phyloP scores from a whole-genome alignment of 2,888 invertebrate species.

The Aquatica leii region DNA sequence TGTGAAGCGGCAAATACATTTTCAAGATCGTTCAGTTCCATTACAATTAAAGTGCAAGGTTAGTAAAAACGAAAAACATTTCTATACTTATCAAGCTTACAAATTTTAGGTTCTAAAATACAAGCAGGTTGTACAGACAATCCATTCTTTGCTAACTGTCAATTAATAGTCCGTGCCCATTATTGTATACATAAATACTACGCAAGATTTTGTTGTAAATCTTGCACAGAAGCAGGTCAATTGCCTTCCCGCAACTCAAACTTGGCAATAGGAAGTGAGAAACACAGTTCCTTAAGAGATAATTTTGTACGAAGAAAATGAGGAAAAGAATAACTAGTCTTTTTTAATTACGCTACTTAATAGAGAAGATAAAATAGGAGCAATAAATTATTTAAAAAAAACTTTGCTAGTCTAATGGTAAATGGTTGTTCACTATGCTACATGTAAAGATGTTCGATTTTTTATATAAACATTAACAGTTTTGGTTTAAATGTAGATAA shows the following conservation, averaged over 20 bases:
- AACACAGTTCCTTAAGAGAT: conserved; percentile 47
- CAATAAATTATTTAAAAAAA: conserved; percentile 15
- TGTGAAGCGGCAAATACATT: conserved; percentile 84
- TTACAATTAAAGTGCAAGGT: conserved; percentile 81
- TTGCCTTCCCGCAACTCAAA: conserved; percentile 65
- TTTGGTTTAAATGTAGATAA: conserved; percentile 27
- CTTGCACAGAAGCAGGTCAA: conserved; percentile 88
- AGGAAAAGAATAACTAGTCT: conserved; percentile 26
- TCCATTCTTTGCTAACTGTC: conserved; percentile 88
- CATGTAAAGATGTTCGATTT: conserved; percentile 9
- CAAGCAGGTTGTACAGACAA: conserved; percentile 87
- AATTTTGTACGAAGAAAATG: conserved; percentile 45
- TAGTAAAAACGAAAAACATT: conserved; percentile 32
- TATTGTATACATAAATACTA: conserved; percentile 93
- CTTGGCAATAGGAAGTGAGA: conserved; percentile 49
- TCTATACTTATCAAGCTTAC: background rate
- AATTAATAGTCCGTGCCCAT: conserved; percentile 82
- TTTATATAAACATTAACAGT: conserved; percentile 2
- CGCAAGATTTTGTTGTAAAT: conserved; percentile 91
- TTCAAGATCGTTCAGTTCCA: conserved; percentile 70
- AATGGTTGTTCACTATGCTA: conserved; percentile 5
- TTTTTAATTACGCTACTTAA: conserved; percentile 17
- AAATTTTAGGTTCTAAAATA: conserved; percentile 71
- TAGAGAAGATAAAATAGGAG: background rate
- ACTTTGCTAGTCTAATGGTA: conserved; percentile 7